Percentiles rank a stretch among this genome's conserved stretches.
These are phyloP conservation scores for Cydia pomonella DNA, from an alignment of 1,140 invertebrate genomes.

Conservation along the genomic window DNA sequence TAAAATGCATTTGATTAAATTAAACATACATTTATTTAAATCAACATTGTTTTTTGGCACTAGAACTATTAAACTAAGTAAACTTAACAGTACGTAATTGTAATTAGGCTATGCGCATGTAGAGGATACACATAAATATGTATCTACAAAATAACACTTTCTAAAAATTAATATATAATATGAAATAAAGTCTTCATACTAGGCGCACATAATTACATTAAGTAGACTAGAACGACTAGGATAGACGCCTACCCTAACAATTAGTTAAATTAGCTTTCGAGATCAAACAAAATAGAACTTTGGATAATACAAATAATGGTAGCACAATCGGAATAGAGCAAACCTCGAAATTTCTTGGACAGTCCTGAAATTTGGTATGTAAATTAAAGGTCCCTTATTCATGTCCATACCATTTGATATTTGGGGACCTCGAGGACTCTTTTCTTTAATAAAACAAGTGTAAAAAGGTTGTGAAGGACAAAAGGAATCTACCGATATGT, in stretches of 20 bases:
- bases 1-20: constrained; percentile 14
- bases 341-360: too few relatives aligned
- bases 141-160: constrained; percentile 1
- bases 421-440: too few relatives aligned
- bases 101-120: constrained; percentile 13
- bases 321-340: too few relatives aligned
- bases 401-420: too few relatives aligned
- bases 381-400: too few relatives aligned
- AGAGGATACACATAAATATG: constrained; percentile 2
- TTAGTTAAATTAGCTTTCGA: not conserved
- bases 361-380: too few relatives aligned
- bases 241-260: not conserved
- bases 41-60: constrained; percentile 26
- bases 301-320: not conserved
- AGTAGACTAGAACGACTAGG: not conserved
- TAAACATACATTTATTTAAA: constrained; percentile 34
- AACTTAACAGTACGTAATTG: not conserved
- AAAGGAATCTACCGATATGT: too few relatives aligned
- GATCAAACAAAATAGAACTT: not conserved
- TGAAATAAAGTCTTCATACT: too few relatives aligned
- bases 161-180: constrained; percentile 1
- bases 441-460: too few relatives aligned
- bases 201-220: not conserved
- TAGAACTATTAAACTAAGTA: constrained; percentile 1
- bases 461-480: too few relatives aligned